Evolutionary conservation across 2,888 invertebrate species (phyloP).

Genomic region (Exephanes ischioxanthus): DNA sequence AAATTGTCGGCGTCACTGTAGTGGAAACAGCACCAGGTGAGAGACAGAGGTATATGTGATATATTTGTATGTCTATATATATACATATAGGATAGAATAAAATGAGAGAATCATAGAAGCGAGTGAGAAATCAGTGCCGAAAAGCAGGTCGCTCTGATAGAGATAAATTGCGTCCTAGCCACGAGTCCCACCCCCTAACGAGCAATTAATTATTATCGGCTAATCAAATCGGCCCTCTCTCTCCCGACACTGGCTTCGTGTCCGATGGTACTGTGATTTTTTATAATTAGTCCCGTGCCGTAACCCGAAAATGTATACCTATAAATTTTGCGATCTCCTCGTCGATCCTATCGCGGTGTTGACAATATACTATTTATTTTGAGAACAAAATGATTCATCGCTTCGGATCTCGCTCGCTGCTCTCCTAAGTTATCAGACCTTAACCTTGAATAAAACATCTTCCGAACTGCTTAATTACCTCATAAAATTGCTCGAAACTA

Average conservation of each 20-base stretch:
- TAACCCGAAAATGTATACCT: constrained; percentile 10
- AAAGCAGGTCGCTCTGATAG: constrained; percentile 70
- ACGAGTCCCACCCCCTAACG: constrained; percentile 70
- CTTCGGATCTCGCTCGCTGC: neutral
- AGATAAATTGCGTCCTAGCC: constrained; percentile 76
- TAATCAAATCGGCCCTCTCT: constrained; percentile 75
- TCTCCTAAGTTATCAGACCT: neutral
- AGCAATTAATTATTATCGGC: constrained; percentile 80
- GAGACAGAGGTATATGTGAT: constrained; percentile 36
- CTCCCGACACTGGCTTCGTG: constrained; percentile 50
- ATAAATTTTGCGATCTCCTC: constrained; percentile 35
- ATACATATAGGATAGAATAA: neutral
- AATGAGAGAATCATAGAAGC: constrained; percentile 57
- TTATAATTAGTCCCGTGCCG: constrained; percentile 76
- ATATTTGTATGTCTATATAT: constrained; percentile 3
- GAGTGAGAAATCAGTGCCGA: constrained; percentile 67
- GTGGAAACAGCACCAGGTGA: constrained; percentile 65
- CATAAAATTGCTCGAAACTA: neutral
- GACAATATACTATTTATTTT: constrained; percentile 30
- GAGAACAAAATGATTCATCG: constrained; percentile 48
- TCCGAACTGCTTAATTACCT: neutral
- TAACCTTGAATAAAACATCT: neutral
- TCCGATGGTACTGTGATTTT: constrained; percentile 62
- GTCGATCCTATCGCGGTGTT: neutral
- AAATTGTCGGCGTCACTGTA: constrained; percentile 58